Evolutionary conservation across 2,888 invertebrate species (phyloP), one percentile per base, ranked within the genome.

Genomic region (Drosophila emarginata): DNA sequence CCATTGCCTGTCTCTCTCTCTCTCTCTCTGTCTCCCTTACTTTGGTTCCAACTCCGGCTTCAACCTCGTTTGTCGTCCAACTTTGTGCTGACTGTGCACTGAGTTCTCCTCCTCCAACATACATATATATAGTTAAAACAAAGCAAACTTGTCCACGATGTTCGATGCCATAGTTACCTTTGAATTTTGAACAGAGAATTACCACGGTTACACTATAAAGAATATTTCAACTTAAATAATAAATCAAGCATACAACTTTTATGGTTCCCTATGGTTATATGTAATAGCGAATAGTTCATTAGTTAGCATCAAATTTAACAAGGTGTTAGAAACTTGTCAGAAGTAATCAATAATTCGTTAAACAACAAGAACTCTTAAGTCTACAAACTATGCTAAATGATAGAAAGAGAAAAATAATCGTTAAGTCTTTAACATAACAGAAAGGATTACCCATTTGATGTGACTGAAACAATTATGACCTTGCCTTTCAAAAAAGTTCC

Each of bases 151-250:
- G 74, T 64, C 54, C 67, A 61, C 26, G 53, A 37, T 61, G 18
- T 79, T 66, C 76, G 9, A 9, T 32, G 72, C 74, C 69, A 71
- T 72, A 66, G 68, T 85, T 84, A 84, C 82, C 79, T 76, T 79
- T 77, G 81, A 68, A 65, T 72, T 74, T 74, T 18, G 45, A 14
- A 18, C 18, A 51, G 67, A 56, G 68, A 78, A 68, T 80, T 45
- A 40, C 5, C 15, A 40, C 40, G 5, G 40, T 15, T 40, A 45
- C 45, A 45, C 45, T 45, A 18, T 45, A 21, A 45, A 45, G 45
- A 45, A 45, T 18, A 40, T 18, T 40, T 40, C 40, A 9, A 15
- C 40, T 40, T 40, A 18, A 18, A 15, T 40, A 40, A 40, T 6
- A 40, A 18, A 40, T 40, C 15, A 40, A 15, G 9, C 9, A 9